These are phyloP conservation scores for Podarcis cretensis DNA, from an alignment of 2,113 vertebrate species.

Conservation along the genomic window DNA sequence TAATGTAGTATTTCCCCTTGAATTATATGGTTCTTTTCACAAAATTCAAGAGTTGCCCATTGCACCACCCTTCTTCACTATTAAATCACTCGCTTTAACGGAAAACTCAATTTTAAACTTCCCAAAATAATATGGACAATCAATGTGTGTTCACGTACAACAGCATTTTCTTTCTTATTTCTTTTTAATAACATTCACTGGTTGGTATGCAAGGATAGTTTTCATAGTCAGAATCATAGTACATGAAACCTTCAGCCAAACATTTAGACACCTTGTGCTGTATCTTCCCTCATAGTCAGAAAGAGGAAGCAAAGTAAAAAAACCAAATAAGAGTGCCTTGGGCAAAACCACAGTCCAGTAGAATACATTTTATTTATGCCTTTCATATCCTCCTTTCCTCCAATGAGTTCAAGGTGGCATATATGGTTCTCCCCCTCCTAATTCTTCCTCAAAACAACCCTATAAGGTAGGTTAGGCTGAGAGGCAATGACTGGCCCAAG, in stretches of 20 bases:
- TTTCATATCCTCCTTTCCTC: too few species aligned
- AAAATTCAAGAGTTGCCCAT: neutral
- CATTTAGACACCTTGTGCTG: neutral
- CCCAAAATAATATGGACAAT: neutral
- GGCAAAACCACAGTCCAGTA: neutral
- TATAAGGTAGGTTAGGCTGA: too few species aligned
- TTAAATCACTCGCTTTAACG: neutral
- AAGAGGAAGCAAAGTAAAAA: neutral
- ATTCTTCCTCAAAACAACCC: too few species aligned
- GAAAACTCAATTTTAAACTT: neutral
- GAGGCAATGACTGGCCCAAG: too few species aligned
- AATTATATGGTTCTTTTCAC: neutral
- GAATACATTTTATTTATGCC: neutral
- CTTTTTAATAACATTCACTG: neutral
- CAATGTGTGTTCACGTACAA: neutral
- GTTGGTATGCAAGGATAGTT: neutral
- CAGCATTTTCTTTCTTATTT: neutral
- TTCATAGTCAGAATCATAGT: neutral
- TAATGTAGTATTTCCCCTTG: neutral
- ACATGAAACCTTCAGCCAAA: neutral
- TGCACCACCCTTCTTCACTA: neutral
- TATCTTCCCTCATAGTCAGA: neutral
- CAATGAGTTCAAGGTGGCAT: too few species aligned
- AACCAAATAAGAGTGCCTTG: too few species aligned
- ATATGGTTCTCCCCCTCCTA: too few species aligned